A percentile compares a stretch with the other conserved stretches of the same genome.
Evolutionary conservation across 1,140 invertebrate genomes (phyloP).

Genomic region (Bursaphelenchus mucronatus): DNA sequence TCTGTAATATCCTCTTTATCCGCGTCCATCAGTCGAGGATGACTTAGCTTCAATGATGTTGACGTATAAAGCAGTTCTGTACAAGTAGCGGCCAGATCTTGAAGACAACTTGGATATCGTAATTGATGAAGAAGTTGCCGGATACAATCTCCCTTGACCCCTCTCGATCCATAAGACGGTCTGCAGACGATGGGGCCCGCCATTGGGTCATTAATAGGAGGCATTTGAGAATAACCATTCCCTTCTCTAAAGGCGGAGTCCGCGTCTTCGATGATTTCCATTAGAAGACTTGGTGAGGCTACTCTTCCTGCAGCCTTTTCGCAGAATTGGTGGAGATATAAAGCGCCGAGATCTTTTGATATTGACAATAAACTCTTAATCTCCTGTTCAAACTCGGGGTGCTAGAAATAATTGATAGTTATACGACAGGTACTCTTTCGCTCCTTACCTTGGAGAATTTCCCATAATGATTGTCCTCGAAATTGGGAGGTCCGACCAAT

Average conservation of each 20-base stretch:
- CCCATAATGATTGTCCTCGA: constrained; percentile 26
- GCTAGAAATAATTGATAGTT: constrained; percentile 16
- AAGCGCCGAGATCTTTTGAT: constrained; percentile 30
- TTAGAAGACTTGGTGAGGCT: constrained; percentile 30
- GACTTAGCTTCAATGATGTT: constrained; percentile 1
- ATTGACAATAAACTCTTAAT: constrained; percentile 35
- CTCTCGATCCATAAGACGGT: constrained; percentile 1
- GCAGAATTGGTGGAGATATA: constrained; percentile 32
- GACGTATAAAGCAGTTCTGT: constrained; percentile 7
- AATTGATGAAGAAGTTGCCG: background rate
- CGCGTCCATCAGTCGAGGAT: constrained; percentile 1
- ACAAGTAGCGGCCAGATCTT: constrained; percentile 14
- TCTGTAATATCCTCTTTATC: background rate
- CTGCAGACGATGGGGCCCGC: background rate
- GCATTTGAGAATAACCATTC: constrained; percentile 3
- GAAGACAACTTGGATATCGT: background rate
- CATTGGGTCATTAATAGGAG: background rate
- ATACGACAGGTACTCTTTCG: background rate
- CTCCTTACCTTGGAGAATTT: constrained; percentile 39
- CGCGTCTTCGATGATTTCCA: constrained; percentile 21
- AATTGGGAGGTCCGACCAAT: constrained; percentile 32
- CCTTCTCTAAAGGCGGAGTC: background rate
- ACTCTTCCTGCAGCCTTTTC: constrained; percentile 33
- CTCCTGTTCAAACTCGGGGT: constrained; percentile 32
- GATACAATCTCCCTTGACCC: background rate